These are phyloP conservation scores for Siniperca undulata DNA, from an alignment of 2,797 vertebrate species.

Conservation along the genomic window DNA sequence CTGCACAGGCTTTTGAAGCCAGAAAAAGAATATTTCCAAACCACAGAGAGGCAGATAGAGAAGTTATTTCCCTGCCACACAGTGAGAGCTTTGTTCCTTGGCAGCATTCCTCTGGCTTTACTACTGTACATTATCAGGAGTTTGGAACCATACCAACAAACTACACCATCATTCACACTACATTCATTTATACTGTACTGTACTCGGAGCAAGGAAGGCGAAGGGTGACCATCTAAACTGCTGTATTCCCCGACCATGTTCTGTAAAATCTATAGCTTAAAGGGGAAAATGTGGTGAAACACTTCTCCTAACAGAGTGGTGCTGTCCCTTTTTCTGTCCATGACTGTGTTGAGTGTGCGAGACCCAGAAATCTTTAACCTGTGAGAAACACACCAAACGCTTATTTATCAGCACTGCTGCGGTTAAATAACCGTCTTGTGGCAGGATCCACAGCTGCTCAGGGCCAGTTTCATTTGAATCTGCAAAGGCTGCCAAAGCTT, in stretches of 20 bases:
- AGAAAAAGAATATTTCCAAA: slow-evolving; percentile 40
- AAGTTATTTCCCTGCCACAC: slow-evolving; percentile 47
- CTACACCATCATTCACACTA: slow-evolving; percentile 11
- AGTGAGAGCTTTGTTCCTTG: slow-evolving; percentile 62
- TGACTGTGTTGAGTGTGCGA: not conserved
- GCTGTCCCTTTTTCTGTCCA: not conserved
- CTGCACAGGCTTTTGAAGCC: slow-evolving; percentile 22
- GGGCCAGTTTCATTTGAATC: slow-evolving; percentile 28
- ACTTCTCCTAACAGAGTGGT: not conserved
- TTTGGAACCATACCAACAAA: slow-evolving; percentile 30
- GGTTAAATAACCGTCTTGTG: slow-evolving; percentile 12
- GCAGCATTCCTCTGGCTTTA: slow-evolving; percentile 52
- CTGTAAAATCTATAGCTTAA: not conserved
- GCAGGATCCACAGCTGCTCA: slow-evolving; percentile 30
- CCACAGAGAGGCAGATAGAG: slow-evolving; percentile 38
- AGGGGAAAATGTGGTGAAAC: not conserved
- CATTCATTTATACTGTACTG: slow-evolving; percentile 8
- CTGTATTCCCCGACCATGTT: not conserved
- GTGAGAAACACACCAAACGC: slow-evolving; percentile 21
- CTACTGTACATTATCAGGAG: slow-evolving; percentile 59
- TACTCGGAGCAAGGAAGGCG: not conserved
- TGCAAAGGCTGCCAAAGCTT: slow-evolving; percentile 31
- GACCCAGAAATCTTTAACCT: slow-evolving; percentile 14
- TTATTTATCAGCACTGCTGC: slow-evolving; percentile 25
- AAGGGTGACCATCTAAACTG: not conserved